These are phyloP conservation scores for Notolabrus celidotus DNA, from an alignment of 2,797 vertebrate genomes.

Conservation along the genomic window DNA sequence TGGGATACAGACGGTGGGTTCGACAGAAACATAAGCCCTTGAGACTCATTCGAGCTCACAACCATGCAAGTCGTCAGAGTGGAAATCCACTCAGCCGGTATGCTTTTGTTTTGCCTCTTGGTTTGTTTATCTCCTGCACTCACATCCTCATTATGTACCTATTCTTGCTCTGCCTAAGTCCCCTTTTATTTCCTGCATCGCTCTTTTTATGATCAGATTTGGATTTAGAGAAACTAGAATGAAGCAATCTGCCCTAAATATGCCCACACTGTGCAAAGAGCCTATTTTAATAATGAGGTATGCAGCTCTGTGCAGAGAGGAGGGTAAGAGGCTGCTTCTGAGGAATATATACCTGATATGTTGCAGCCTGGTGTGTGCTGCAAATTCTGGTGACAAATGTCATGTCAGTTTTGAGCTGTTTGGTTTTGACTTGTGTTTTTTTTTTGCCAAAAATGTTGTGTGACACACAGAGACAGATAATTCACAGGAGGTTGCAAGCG, in stretches of 20 bases:
- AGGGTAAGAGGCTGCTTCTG: conserved; percentile 9
- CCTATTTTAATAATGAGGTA: conserved; percentile 15
- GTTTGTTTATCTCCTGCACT: conserved; percentile 35
- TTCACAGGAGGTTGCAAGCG: conserved; percentile 12
- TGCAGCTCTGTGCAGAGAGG: conserved; percentile 14
- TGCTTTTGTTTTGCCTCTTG: conserved; percentile 41
- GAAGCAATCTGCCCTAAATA: conserved; percentile 31
- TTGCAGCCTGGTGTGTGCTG: conserved; percentile 13
- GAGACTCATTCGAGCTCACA: conserved; percentile 45
- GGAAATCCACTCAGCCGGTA: conserved; percentile 37
- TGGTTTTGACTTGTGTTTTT: conserved; percentile 31
- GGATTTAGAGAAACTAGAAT: conserved; percentile 12
- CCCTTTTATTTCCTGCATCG: conserved; percentile 11
- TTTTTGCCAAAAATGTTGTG: conserved; percentile 16
- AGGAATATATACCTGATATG: conserved; percentile 27
- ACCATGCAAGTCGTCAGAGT: conserved; percentile 41
- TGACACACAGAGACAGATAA: conserved; percentile 16
- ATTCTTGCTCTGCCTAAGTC: conserved; percentile 1
- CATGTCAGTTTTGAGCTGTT: conserved; percentile 12
- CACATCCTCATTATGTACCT: conserved; percentile 17
- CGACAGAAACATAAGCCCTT: conserved; percentile 52
- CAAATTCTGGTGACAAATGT: conserved; percentile 35
- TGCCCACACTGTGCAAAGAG: background rate
- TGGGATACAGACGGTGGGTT: conserved; percentile 53
- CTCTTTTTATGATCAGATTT: conserved; percentile 18